phyloP scores from a whole-genome alignment of 2,888 invertebrate species.

The Dasysyrphus albostriatus region DNA sequence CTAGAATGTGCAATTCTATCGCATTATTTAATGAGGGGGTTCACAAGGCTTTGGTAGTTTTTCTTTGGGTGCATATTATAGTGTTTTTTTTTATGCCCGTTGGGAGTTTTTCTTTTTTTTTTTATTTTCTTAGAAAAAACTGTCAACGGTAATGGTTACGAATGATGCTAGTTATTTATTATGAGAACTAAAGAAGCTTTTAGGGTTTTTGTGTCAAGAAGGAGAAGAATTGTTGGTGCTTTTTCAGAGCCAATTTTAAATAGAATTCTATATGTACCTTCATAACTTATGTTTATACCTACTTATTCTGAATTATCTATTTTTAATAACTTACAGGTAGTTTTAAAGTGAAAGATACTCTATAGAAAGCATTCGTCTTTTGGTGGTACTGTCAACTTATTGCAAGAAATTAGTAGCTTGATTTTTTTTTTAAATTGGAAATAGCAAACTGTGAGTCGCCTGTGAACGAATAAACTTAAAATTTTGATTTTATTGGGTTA shows the following conservation, averaged over 20 bases:
- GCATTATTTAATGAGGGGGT: slow-evolving; percentile 51
- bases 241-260: neutral
- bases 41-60: slow-evolving; percentile 38
- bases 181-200: neutral
- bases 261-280: neutral
- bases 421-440: too few relatives aligned
- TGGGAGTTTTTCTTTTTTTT: slow-evolving; percentile 1
- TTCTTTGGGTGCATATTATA: slow-evolving; percentile 22
- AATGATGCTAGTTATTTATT: neutral
- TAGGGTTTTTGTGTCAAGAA: slow-evolving; percentile 18
- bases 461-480: too few relatives aligned
- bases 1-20: slow-evolving; percentile 48
- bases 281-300: too few relatives aligned
- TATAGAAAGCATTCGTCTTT: neutral
- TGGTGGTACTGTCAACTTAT: too few relatives aligned
- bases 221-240: neutral
- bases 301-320: neutral
- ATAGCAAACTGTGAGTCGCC: too few relatives aligned
- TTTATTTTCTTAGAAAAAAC: neutral
- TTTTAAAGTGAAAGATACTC: neutral
- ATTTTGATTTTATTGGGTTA: too few relatives aligned
- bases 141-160: slow-evolving; percentile 20
- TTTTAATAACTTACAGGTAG: neutral
- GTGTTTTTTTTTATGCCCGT: slow-evolving; percentile 4
- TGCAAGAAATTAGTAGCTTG: too few relatives aligned